These are phyloP conservation scores for Macrosteles quadrilineatus DNA, from an alignment of 1,140 invertebrate species.

Conservation along the genomic window DNA sequence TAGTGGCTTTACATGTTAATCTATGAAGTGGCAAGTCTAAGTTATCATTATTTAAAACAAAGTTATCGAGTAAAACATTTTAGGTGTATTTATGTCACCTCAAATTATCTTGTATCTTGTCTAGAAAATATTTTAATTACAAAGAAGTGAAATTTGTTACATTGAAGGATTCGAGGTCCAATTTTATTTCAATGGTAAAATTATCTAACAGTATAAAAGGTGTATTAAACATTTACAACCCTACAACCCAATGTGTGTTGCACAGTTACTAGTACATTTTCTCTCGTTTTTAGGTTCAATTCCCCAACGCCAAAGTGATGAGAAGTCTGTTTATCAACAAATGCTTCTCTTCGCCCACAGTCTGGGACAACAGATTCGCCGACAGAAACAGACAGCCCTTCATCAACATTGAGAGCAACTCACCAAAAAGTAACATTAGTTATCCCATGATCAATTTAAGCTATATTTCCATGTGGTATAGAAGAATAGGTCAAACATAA, in stretches of 20 bases:
- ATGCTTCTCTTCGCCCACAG: background rate
- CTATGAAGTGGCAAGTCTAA: too few relatives aligned
- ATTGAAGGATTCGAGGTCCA: background rate
- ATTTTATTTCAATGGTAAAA: background rate
- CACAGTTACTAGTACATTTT: background rate
- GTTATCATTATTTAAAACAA: too few relatives aligned
- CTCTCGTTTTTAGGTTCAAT: background rate
- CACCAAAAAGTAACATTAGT: background rate
- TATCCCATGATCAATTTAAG: too few relatives aligned
- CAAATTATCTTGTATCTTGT: too few relatives aligned
- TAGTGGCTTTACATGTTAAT: too few relatives aligned
- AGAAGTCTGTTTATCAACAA: constrained; percentile 2
- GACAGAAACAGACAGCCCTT: background rate
- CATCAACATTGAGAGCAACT: constrained; percentile 6
- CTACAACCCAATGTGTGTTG: background rate
- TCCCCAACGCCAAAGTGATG: background rate
- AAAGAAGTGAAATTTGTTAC: background rate
- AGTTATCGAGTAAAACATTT: too few relatives aligned
- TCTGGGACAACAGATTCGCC: background rate
- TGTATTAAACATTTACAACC: background rate
- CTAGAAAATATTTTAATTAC: too few relatives aligned
- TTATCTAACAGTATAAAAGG: background rate
- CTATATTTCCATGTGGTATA: too few relatives aligned
- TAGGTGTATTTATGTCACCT: too few relatives aligned
- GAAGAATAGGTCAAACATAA: too few relatives aligned